A percentile compares a stretch with the other conserved stretches of the same genome.
These are phyloP conservation scores for Tychaedon coryphoeus DNA, from an alignment of 2,113 vertebrate species.

Conservation along the genomic window DNA sequence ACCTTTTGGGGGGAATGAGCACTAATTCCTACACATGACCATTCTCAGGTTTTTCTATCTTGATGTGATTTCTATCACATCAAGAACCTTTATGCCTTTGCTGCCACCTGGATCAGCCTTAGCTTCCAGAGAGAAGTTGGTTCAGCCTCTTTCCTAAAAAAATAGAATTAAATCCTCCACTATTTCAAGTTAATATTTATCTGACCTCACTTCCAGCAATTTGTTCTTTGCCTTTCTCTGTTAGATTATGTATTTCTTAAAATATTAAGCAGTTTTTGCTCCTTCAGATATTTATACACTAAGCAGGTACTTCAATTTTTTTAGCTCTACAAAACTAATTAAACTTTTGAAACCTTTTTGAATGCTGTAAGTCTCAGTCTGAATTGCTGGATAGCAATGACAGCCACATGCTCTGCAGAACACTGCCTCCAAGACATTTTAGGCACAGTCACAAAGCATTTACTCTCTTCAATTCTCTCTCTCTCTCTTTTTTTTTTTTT, in stretches of 20 bases:
- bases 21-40: neutral
- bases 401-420: slow-evolving; percentile 9
- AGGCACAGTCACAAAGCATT: neutral
- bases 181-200: neutral
- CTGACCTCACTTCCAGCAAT: neutral
- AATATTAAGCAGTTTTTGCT: neutral
- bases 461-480: neutral
- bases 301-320: neutral
- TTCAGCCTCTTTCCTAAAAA: neutral
- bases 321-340: slow-evolving; percentile 8
- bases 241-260: neutral
- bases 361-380: neutral
- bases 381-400: neutral
- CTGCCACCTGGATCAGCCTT: neutral
- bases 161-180: fast-evolving
- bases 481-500: neutral
- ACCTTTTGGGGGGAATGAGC: fast-evolving
- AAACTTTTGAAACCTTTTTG: slow-evolving; percentile 32
- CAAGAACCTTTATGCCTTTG: neutral
- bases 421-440: neutral
- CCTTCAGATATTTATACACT: neutral
- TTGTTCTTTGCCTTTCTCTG: neutral
- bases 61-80: neutral
- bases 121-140: neutral
- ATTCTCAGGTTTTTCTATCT: neutral